Conservation (phyloP, 2,888 invertebrate genomes). For the Rhodophaea formosa region DNA sequence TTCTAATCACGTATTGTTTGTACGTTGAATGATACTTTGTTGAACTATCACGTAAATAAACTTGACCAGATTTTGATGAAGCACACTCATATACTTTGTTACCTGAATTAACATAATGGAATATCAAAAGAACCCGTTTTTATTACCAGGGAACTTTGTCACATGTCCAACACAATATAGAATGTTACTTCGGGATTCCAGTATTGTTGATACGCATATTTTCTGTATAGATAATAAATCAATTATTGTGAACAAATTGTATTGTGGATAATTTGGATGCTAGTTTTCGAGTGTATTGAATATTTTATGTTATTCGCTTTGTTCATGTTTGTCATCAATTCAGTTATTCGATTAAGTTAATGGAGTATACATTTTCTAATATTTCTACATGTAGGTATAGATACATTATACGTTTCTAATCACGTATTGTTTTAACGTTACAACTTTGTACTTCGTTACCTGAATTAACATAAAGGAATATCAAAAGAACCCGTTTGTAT, state of each 20-base stretch:
- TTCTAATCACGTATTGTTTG: too few relatives aligned
- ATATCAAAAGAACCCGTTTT: conserved; percentile 63
- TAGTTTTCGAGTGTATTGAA: background rate
- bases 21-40: too few relatives aligned
- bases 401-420: too few relatives aligned
- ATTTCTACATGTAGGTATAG: too few relatives aligned
- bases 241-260: background rate
- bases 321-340: too few relatives aligned
- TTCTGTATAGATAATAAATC: background rate
- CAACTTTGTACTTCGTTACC: too few relatives aligned
- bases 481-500: conserved; percentile 61
- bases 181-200: conserved; percentile 21
- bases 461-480: conserved; percentile 66
- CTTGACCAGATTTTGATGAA: too few relatives aligned
- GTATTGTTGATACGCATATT: background rate
- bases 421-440: too few relatives aligned
- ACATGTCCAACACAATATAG: conserved; percentile 57
- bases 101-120: conserved; percentile 67
- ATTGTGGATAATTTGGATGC: background rate
- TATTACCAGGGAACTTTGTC: conserved; percentile 58
- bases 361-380: too few relatives aligned
- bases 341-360: too few relatives aligned
- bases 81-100: too few relatives aligned
- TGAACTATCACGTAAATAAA: too few relatives aligned
- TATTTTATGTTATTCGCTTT: background rate